phyloP scores from a whole-genome alignment of 2,888 invertebrate genomes.

The Ophion slaviceki region DNA sequence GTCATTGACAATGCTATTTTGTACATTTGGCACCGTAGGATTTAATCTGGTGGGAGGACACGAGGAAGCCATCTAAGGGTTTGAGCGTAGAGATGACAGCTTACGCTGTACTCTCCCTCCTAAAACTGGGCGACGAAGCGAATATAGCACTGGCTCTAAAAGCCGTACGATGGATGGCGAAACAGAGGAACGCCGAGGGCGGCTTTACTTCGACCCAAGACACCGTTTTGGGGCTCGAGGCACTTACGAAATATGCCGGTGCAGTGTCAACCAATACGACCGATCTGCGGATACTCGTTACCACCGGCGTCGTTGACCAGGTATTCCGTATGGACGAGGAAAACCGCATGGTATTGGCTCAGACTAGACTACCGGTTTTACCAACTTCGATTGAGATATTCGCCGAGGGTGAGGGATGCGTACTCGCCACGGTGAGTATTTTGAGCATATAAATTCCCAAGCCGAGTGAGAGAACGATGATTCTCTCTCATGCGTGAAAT shows the following conservation, averaged over 20 bases:
- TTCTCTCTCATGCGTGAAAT: too few relatives aligned
- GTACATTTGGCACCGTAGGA: conserved; percentile 73
- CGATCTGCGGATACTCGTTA: conserved; percentile 83
- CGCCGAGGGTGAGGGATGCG: conserved; percentile 85
- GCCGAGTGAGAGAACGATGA: too few relatives aligned
- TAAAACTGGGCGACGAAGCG: conserved; percentile 84
- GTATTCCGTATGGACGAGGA: conserved; percentile 83
- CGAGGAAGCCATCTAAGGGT: conserved; percentile 84
- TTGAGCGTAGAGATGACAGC: conserved; percentile 89
- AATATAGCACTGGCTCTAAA: conserved; percentile 86
- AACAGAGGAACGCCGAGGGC: conserved; percentile 88
- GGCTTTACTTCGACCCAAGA: conserved; percentile 92
- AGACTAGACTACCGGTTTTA: conserved; percentile 82
- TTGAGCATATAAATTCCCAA: too few relatives aligned
- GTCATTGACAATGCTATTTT: not conserved
- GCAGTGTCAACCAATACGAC: conserved; percentile 82
- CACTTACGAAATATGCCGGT: conserved; percentile 85
- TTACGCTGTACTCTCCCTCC: conserved; percentile 87
- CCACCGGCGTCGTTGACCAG: conserved; percentile 82
- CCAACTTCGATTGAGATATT: conserved; percentile 84
- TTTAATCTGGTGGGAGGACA: conserved; percentile 85
- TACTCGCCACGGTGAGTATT: conserved; percentile 84
- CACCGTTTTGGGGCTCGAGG: conserved; percentile 87
- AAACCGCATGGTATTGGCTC: conserved; percentile 84
- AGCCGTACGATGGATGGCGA: conserved; percentile 89